phyloP scores from a whole-genome alignment of 1,140 invertebrate genomes.

The Hirudo medicinalis region DNA sequence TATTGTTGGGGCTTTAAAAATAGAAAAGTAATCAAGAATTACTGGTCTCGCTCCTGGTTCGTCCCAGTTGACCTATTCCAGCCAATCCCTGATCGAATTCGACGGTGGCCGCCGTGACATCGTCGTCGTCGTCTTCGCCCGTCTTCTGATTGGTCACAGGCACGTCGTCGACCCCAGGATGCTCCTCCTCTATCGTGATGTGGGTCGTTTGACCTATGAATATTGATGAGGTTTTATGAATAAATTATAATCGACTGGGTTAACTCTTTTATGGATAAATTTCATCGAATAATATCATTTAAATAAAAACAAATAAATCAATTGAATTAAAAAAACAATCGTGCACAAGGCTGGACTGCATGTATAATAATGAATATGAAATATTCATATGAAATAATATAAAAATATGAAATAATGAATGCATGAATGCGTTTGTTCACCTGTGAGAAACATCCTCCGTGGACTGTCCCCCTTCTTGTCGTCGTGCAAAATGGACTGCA shows the following conservation, averaged over 20 bases:
- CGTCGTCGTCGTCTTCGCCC: constrained; percentile 12
- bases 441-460: not conserved
- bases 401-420: no score
- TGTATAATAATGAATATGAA: no score
- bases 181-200: constrained; percentile 17
- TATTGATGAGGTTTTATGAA: not conserved
- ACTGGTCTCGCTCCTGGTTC: no score
- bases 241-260: not conserved
- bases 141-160: constrained; percentile 1
- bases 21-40: no score
- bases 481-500: constrained; percentile 9
- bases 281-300: not conserved
- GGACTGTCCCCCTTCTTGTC: constrained; percentile 17
- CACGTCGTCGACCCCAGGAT: constrained; percentile 12
- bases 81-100: not conserved
- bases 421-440: no score
- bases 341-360: no score
- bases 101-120: not conserved
- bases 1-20: no score
- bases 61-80: no score
- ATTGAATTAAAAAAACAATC: no score
- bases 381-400: no score
- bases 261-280: no score
- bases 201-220: constrained; percentile 16
- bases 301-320: not conserved